Evolutionary conservation across 2,888 invertebrate species (phyloP).

Genomic region (Tetragonisca angustula): DNA sequence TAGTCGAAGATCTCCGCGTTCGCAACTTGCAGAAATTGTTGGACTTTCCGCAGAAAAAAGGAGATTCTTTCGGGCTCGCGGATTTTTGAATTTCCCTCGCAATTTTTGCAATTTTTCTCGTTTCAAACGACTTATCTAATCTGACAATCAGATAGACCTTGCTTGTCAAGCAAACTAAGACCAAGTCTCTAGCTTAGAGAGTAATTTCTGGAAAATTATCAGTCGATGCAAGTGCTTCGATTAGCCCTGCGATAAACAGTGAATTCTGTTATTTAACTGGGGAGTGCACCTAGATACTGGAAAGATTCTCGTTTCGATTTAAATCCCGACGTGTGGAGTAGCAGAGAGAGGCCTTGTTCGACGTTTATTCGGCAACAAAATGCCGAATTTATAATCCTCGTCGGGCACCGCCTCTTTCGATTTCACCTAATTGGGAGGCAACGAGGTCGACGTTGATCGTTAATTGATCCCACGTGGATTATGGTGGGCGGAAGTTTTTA

Average conservation of each 20-base stretch:
- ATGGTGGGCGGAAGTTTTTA: conserved; percentile 22
- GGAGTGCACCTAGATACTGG: background rate
- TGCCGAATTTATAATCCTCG: conserved; percentile 32
- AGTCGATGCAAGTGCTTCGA: background rate
- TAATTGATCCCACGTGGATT: conserved; percentile 57
- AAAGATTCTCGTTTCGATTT: background rate
- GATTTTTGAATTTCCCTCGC: background rate
- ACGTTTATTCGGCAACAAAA: background rate
- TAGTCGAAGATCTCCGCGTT: background rate
- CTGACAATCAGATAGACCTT: conserved; percentile 23
- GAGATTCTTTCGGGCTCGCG: no score
- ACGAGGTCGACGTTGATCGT: conserved; percentile 46
- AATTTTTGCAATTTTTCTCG: no score
- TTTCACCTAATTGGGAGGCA: conserved; percentile 52
- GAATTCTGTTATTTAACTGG: conserved; percentile 17
- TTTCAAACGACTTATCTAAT: conserved; percentile 7
- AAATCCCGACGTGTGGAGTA: no score
- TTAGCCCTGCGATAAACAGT: conserved; percentile 16
- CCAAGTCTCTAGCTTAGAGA: background rate
- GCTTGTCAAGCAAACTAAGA: background rate
- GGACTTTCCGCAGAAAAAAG: no score
- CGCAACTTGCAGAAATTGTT: background rate
- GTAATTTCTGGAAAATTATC: conserved; percentile 34
- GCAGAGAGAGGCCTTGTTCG: background rate
- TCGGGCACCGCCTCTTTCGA: conserved; percentile 23